Base-by-base conservation (phyloP, 2,797 vertebrate species). In the Gastrophryne carolinensis region DNA sequence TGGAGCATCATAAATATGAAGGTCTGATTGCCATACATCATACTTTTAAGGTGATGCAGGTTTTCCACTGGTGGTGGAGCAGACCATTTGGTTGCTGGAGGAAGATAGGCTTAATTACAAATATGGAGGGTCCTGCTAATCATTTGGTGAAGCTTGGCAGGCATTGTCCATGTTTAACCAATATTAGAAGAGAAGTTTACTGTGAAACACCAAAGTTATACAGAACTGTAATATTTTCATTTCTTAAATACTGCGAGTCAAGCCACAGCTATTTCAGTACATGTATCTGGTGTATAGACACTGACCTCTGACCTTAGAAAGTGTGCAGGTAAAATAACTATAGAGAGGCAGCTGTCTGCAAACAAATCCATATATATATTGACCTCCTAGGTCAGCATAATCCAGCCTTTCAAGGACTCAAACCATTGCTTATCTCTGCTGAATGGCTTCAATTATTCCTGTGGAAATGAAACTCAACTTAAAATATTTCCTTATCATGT, bases 401-500 rank as follows among this genome's bases (percentile, higher is more conserved):
- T 62, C 44, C 56, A 62, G 62, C 41, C 12, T 64, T 73, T 47
- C 27, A 65, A 65, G 37, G 61, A 65, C 56, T 65, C 65, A 73
- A 56, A 65, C 35, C n/a, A 44, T 53, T 32, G 15, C 60, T 54
- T 73, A 73, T 64, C 71, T 64, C 19, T 63, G 27, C 50, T 34
- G 27, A 65, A 73, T 17, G 24, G 26, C 50, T 73, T 56, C 62
- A 73, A 65, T 65, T 65, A 65, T 73, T 37, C 35, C 19, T 56
- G 50, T 17, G 19, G 34, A 73, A 73, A 57, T 44, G 26, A 73
- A 65, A 57, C 50, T 32, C n/a, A n/a, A n/a, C 49, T 57, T 73
- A 47, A 73, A 61, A 37, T 65, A 23, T 56, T 65, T 65, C 26
- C 72, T 73, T 65, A 73, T 73, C 50, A 65, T 23, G 54, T 56